Conservation (phyloP, 2,797 vertebrate species). For the Allobates femoralis region DNA sequence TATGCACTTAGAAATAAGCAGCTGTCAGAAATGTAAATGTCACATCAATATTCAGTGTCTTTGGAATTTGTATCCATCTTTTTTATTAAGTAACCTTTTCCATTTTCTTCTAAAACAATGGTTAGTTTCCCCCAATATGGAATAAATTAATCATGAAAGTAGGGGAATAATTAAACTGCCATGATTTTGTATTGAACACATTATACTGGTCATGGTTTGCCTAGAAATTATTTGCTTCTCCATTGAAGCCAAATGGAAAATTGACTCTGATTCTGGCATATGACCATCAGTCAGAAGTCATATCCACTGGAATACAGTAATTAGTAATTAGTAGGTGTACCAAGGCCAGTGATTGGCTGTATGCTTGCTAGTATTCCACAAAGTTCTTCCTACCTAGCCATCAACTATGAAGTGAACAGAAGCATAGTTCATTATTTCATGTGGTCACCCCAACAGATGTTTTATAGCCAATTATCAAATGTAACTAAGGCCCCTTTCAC, state of each 20-base stretch:
- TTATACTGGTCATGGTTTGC: background rate
- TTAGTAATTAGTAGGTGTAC: no score
- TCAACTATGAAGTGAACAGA: no score
- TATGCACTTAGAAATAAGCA: constrained; percentile 2
- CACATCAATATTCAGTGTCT: constrained; percentile 17
- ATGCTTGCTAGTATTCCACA: no score
- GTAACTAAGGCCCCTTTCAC: no score
- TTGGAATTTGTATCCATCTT: background rate
- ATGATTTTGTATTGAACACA: background rate
- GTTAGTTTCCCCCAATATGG: background rate
- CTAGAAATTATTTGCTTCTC: background rate
- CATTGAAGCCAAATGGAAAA: background rate
- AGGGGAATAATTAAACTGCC: background rate
- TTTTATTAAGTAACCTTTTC: constrained; percentile 21
- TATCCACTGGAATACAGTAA: no score
- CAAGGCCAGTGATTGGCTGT: no score
- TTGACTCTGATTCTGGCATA: background rate
- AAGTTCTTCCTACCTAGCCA: no score
- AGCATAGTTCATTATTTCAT: no score
- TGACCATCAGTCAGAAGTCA: no score
- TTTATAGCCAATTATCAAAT: no score
- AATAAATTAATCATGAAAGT: constrained; percentile 14
- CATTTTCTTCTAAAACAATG: constrained; percentile 6
- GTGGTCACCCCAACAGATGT: no score
- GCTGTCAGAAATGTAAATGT: constrained; percentile 23